These are phyloP conservation scores for Ceratina calcarata DNA, from an alignment of 1,140 invertebrate species.

Conservation along the genomic window DNA sequence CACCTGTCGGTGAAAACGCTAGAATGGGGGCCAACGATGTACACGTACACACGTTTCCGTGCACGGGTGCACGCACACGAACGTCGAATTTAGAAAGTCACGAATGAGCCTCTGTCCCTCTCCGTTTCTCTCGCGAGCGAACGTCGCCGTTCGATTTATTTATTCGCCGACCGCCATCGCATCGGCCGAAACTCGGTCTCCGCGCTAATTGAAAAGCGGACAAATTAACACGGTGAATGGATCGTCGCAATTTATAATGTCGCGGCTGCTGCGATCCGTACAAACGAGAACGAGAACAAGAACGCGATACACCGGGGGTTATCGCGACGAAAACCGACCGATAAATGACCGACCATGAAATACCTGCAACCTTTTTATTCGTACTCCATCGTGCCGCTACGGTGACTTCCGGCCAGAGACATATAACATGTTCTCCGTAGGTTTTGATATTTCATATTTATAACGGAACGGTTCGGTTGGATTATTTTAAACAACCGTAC, in stretches of 20 bases:
- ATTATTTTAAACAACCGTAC: background rate
- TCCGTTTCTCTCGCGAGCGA: constrained; percentile 6
- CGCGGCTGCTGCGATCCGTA: constrained; percentile 33
- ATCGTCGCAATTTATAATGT: constrained; percentile 64
- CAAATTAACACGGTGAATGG: constrained; percentile 65
- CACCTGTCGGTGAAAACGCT: constrained; percentile 44
- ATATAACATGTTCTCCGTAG: too few species aligned
- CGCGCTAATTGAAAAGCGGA: constrained; percentile 68
- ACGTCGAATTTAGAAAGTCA: constrained; percentile 62
- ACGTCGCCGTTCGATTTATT: constrained; percentile 51
- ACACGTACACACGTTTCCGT: background rate
- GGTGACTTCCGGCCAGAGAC: background rate
- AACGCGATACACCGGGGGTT: constrained; percentile 22
- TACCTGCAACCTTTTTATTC: too few species aligned
- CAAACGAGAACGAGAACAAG: constrained; percentile 26
- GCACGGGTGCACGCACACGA: background rate
- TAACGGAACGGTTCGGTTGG: too few species aligned
- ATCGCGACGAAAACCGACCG: constrained; percentile 25
- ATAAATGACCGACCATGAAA: constrained; percentile 15
- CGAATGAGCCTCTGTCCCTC: constrained; percentile 22
- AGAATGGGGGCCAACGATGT: constrained; percentile 8
- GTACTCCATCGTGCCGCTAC: too few species aligned
- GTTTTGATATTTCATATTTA: too few species aligned
- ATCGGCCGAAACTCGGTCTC: constrained; percentile 47
- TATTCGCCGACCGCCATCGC: constrained; percentile 52